Evolutionary conservation across 2,888 invertebrate species (phyloP).

Genomic region (Acronicta psi): DNA sequence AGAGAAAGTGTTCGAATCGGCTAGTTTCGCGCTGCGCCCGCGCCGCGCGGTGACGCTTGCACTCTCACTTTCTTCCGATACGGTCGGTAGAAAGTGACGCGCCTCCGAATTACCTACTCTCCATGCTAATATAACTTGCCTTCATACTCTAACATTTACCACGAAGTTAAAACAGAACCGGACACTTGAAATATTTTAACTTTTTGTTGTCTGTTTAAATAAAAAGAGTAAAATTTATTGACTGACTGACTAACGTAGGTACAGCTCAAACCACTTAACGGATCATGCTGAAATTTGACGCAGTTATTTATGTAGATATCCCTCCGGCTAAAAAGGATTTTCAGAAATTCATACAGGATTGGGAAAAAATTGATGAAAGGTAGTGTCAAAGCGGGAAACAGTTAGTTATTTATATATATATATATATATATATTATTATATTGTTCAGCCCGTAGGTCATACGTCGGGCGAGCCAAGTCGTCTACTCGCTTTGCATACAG

Average conservation of each 20-base stretch:
- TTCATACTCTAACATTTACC: slow-evolving; percentile 5
- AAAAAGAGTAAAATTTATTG: too few species aligned
- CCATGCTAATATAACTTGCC: slow-evolving; percentile 41
- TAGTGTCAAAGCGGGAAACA: too few species aligned
- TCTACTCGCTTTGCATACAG: neutral
- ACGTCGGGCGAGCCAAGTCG: neutral
- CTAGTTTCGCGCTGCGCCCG: slow-evolving; percentile 33
- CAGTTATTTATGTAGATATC: too few species aligned
- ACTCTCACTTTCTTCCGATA: slow-evolving; percentile 67
- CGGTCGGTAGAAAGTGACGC: slow-evolving; percentile 64
- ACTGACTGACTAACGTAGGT: too few species aligned
- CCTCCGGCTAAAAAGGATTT: too few species aligned
- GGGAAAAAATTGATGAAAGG: too few species aligned
- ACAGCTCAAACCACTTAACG: too few species aligned
- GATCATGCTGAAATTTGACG: too few species aligned
- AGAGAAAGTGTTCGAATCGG: slow-evolving; percentile 53
- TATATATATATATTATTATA: too few species aligned
- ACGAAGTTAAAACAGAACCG: neutral
- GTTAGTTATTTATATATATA: too few species aligned
- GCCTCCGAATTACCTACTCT: slow-evolving; percentile 56
- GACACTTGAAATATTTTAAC: neutral
- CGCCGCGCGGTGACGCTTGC: slow-evolving; percentile 47
- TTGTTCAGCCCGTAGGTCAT: neutral
- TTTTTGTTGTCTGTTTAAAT: neutral
- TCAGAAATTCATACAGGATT: too few species aligned